Evolutionary conservation across 2,797 vertebrate species (phyloP), one percentile per base, ranked within the genome.

Genomic region (Cuniculus paca): DNA sequence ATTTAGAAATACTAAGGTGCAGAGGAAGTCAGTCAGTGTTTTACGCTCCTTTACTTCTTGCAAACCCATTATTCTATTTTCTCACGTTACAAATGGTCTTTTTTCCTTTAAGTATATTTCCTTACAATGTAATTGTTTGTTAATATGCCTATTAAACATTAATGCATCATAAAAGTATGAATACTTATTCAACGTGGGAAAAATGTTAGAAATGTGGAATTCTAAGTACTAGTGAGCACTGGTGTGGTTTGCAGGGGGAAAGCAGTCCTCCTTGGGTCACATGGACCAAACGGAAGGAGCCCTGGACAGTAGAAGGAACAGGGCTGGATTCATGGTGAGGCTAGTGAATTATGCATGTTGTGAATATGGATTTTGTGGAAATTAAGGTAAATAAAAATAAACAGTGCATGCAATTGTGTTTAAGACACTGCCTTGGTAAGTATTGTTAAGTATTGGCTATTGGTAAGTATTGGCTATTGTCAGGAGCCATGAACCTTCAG

Each of bases 371-470:
- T 50, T 91, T 95, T 95, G 61, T 79, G 36, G 39, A 45, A 42
- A 94, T 90, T 89, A 89, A 87, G 68, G 45, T 45, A 81, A 97
- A 87, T 94, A 79, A 89, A 93, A 94, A 68, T 63, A 94, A 95
- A 90, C 56, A 95, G 87, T 68, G 42, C 13, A 0, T 68, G 24
- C 7, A 72, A 91, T 82, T 92, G 63, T 77, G 70, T 88, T 91
- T 89, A 94, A 65, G 70, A 63, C 34, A 63, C 28, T 91, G 52
- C 26, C 34, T 39, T 4, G 58, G 56, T 5, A 19, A 20, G 11
- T 12, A n/a, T 24, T 90, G 31, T 26, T 63, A 75, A 88, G 45
- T 82, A 34, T 20, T 60, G 58, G 61, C n/a, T 88, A 45, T 88
- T 13, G 31, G 31, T 63, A 75, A 88, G 45, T 82, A 34, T 20